Conservation (phyloP, 2,888 invertebrate species). For the Syrista parreyssii region DNA sequence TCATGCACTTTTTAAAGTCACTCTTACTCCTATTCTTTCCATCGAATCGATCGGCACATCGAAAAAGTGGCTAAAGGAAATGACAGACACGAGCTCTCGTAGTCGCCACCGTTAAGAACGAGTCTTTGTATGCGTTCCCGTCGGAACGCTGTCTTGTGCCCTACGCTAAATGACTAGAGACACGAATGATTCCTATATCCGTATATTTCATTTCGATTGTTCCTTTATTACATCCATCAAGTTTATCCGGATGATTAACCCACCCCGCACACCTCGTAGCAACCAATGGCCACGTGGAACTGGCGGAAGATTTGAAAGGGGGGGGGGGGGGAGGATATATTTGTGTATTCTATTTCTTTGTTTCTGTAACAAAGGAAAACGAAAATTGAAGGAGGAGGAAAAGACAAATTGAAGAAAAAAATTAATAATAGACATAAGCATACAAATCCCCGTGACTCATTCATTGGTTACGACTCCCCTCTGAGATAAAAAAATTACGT, state of each 20-base stretch:
- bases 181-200: neutral
- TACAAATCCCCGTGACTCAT: neutral
- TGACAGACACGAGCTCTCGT: neutral
- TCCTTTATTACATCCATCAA: neutral
- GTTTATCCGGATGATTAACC: neutral
- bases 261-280: neutral
- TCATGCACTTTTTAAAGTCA: slow-evolving; percentile 18
- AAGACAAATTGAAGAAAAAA: neutral
- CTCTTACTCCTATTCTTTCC: slow-evolving; percentile 17
- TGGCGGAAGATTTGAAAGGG: neutral
- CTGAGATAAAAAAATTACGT: neutral
- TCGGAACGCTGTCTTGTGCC: neutral
- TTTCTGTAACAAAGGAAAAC: neutral
- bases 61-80: neutral
- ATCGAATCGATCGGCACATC: slow-evolving; percentile 23
- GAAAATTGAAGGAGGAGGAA: neutral
- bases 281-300: neutral
- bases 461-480: neutral
- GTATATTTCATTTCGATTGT: neutral
- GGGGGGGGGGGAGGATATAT: no score
- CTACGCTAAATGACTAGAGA: neutral
- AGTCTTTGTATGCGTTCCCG: neutral
- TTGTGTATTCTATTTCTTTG: no score
- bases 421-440: neutral
- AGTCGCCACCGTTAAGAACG: neutral